Base-by-base conservation (phyloP, 2,888 invertebrate genomes). In the Automeris io region DNA sequence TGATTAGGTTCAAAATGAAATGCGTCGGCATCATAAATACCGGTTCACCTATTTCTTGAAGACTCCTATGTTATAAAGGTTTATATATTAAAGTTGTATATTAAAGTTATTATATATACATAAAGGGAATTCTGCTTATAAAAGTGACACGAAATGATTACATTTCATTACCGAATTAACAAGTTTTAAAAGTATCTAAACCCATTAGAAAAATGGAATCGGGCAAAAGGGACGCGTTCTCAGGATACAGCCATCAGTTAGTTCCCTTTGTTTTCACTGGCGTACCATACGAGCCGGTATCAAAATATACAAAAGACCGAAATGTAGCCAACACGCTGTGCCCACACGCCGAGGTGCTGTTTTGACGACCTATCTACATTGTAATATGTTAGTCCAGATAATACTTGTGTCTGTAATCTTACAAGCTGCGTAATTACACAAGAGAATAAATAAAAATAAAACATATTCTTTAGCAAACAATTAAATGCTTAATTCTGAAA, bases 231-330 rank as follows among this genome's bases (percentile, higher is more conserved):
- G 51, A 51, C 46, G 55, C 49, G 37, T 45, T 47, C 48, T 51
- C 74, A 68, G 77, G 74, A 78, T 76, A 68, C 70, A 64, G 58
- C 70, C 70, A 67, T 74, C 74, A 61, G 63, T 53, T 46, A 49
- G 39, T 53, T 49, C 74, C 74, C 78, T 74, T 74, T 81, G 73
- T 81, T 80, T 68, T 74, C 69, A 42, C 67, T 62, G 62, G 64
- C 58, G 51, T 55, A 60, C 69, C 67, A 57, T 65, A 60, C 68
- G 72, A 63, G 68, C 71, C 69, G 63, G 65, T 77, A 78, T 66
- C 61, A 78, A 77, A 82, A 82, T 81, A 82, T 77, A 80, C 82
- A 81, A 59, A 45, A 49, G 58, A 73, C 78, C 70, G 47, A 78
- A 78, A 77, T 78, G 80, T 80, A 74, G 73, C 81, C 76, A 53